phyloP scores from a whole-genome alignment of 1,140 invertebrate genomes.

The Psilanteris sp. region DNA sequence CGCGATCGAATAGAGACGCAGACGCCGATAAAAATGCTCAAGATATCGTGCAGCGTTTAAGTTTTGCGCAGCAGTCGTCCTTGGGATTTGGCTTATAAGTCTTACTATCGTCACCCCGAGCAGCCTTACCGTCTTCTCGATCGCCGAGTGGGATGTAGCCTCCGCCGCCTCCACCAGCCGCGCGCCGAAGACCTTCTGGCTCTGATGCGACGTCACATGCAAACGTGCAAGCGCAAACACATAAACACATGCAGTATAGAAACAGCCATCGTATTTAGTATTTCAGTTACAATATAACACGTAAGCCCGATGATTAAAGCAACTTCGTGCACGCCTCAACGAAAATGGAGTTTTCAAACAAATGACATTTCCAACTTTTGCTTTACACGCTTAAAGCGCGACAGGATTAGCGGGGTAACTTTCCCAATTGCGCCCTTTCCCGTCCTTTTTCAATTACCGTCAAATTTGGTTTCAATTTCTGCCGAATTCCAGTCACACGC shows the following conservation, averaged over 20 bases:
- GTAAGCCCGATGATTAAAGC: slow-evolving; percentile 47
- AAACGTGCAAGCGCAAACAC: slow-evolving; percentile 69
- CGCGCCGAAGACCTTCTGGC: slow-evolving; percentile 57
- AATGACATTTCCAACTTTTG: slow-evolving; percentile 22
- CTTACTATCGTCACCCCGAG: slow-evolving; percentile 45
- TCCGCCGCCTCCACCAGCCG: slow-evolving; percentile 4
- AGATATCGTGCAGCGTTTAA: slow-evolving; percentile 69
- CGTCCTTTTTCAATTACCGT: too few relatives aligned
- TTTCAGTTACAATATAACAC: slow-evolving; percentile 58
- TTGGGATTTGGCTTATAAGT: slow-evolving; percentile 53
- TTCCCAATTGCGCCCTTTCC: slow-evolving; percentile 1
- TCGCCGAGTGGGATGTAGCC: slow-evolving; percentile 64
- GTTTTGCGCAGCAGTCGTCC: slow-evolving; percentile 65
- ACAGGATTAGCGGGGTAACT: slow-evolving; percentile 16
- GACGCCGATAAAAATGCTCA: slow-evolving; percentile 49
- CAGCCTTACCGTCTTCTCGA: slow-evolving; percentile 75
- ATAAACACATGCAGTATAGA: slow-evolving; percentile 63
- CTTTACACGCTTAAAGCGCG: slow-evolving; percentile 4
- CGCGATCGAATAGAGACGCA: too few relatives aligned
- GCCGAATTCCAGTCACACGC: too few relatives aligned
- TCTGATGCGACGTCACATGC: slow-evolving; percentile 71
- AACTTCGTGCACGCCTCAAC: slow-evolving; percentile 29
- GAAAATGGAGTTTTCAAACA: slow-evolving; percentile 34
- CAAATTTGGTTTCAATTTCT: too few relatives aligned
- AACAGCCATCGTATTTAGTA: slow-evolving; percentile 58